Percentiles rank a stretch among this genome's conserved stretches.
phyloP scores from a whole-genome alignment of 92 coral and sea anemone genomes.

The Porites evermanni region DNA sequence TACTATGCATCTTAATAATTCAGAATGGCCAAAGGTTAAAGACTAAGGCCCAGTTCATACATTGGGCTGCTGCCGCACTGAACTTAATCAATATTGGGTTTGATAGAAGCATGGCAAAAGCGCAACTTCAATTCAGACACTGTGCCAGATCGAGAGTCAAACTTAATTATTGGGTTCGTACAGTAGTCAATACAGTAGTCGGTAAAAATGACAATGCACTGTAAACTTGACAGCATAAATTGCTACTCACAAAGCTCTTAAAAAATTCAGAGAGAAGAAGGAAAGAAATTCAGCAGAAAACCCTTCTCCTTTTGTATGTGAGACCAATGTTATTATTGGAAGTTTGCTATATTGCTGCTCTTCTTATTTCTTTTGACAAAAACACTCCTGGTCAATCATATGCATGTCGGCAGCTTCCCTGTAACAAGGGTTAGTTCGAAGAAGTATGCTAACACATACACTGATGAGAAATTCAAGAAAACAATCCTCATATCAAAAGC shows the following conservation, averaged over 20 bases:
- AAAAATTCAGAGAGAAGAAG: neutral
- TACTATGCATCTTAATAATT: neutral
- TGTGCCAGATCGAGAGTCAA: neutral
- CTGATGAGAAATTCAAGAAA: slow-evolving; percentile 48
- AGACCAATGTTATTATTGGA: slow-evolving; percentile 26
- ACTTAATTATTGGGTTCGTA: slow-evolving; percentile 13
- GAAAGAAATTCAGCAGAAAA: neutral
- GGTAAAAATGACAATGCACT: neutral
- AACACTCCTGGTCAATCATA: neutral
- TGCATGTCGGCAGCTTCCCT: neutral
- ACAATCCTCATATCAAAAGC: slow-evolving; percentile 52
- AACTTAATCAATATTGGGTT: no score
- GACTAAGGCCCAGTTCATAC: no score
- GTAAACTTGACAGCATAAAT: neutral
- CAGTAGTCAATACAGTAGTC: neutral
- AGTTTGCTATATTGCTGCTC: neutral
- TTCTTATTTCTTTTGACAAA: neutral
- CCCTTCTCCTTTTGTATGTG: no score
- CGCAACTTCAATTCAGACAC: no score
- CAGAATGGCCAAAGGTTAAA: no score
- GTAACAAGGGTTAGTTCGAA: slow-evolving; percentile 27
- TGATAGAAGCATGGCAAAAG: no score
- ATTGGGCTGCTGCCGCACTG: no score
- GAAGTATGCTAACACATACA: slow-evolving; percentile 19
- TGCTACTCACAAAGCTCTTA: slow-evolving; percentile 8